phyloP scores from a whole-genome alignment of 1,140 invertebrate species.

The Spodoptera litura region DNA sequence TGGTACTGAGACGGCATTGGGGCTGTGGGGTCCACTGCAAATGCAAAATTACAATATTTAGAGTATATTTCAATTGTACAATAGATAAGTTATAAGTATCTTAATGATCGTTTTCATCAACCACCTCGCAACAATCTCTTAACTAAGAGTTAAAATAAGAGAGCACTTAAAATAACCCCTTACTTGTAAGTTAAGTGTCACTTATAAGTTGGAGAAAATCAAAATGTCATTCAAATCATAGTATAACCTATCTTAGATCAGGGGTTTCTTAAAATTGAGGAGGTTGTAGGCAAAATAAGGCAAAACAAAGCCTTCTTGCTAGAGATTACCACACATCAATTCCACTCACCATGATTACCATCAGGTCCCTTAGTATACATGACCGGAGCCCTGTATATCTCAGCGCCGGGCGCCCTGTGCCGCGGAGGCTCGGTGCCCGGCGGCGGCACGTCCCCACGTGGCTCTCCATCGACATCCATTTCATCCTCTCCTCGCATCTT shows the following conservation, averaged over 20 bases:
- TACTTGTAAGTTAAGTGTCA: too few species aligned
- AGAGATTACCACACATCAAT: too few species aligned
- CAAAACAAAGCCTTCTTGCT: too few species aligned
- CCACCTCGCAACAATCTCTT: too few species aligned
- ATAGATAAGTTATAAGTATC: conserved; percentile 91
- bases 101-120: too few species aligned
- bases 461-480: conserved; percentile 56
- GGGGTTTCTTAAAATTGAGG: too few species aligned
- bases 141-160: too few species aligned
- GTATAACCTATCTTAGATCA: too few species aligned
- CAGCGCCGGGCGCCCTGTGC: conserved; percentile 56
- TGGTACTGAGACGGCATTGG: conserved; percentile 44
- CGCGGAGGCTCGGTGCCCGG: conserved; percentile 75
- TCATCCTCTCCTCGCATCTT: conserved; percentile 90
- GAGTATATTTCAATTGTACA: conserved; percentile 87
- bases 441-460: conserved; percentile 72
- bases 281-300: too few species aligned
- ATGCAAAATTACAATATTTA: neutral
- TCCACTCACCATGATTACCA: conserved; percentile 50
- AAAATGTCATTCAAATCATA: too few species aligned
- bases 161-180: too few species aligned
- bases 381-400: conserved; percentile 70
- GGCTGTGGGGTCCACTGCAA: conserved; percentile 34
- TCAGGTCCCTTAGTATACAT: conserved; percentile 63
- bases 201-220: too few species aligned